These are phyloP conservation scores for Nineta flava DNA, from an alignment of 2,888 invertebrate species.

Conservation along the genomic window DNA sequence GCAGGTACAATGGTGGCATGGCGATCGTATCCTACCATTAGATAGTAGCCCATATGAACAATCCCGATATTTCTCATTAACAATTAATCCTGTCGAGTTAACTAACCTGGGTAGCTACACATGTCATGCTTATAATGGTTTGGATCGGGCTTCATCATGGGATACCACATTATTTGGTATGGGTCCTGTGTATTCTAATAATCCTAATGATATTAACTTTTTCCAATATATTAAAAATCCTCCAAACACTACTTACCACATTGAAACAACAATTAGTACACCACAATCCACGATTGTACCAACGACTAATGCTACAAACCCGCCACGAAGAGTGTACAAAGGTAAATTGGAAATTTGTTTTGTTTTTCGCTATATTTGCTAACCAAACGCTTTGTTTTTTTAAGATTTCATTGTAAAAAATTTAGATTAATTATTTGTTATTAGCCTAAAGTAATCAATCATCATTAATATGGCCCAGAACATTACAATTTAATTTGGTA, in stretches of 20 bases:
- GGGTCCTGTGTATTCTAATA: conserved; percentile 44
- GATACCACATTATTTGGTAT: conserved; percentile 54
- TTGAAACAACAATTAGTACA: conserved; percentile 22
- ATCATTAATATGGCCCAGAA: no score
- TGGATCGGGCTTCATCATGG: conserved; percentile 61
- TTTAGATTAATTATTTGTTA: no score
- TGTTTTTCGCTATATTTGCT: no score
- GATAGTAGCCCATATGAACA: conserved; percentile 53
- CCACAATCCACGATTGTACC: conserved; percentile 15
- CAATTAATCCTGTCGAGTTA: conserved; percentile 52
- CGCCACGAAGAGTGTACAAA: not conserved
- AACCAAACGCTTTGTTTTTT: no score
- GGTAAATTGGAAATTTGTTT: not conserved
- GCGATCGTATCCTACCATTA: conserved; percentile 56
- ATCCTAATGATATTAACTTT: conserved; percentile 38
- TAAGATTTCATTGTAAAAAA: no score
- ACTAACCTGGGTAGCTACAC: conserved; percentile 71
- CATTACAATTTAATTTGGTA: no score
- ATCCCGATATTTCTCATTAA: conserved; percentile 53
- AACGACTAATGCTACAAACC: not conserved
- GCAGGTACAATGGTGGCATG: conserved; percentile 71
- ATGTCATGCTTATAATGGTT: conserved; percentile 78
- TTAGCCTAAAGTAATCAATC: no score
- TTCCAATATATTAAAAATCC: conserved; percentile 42
- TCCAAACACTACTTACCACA: conserved; percentile 16